A percentile compares a stretch with the other conserved stretches of the same genome.
Evolutionary conservation across 2,888 invertebrate genomes (phyloP).

Genomic region (Drosophila neotestacea): DNA sequence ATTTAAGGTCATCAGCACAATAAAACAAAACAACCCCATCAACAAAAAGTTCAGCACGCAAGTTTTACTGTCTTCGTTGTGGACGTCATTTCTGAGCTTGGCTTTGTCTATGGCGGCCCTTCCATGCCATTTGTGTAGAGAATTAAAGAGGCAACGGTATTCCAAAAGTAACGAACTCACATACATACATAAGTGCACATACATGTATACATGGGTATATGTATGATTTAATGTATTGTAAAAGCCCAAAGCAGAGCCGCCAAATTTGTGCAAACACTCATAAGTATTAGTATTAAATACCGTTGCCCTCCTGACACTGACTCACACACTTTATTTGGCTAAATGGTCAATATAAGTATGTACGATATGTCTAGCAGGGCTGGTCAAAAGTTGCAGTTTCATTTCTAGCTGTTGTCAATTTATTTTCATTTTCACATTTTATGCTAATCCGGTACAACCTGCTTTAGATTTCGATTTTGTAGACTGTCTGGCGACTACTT

Average conservation of each 20-base stretch:
- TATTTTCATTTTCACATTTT: constrained; percentile 19
- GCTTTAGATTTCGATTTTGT: constrained; percentile 32
- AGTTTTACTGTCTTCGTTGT: constrained; percentile 59
- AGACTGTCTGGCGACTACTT: constrained; percentile 64
- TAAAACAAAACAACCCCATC: constrained; percentile 70
- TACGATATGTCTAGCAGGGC: constrained; percentile 1
- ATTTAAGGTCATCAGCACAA: constrained; percentile 83
- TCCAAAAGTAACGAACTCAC: constrained; percentile 57
- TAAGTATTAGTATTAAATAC: constrained; percentile 38
- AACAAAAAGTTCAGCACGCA: constrained; percentile 60
- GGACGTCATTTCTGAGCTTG: constrained; percentile 37
- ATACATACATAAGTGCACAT: constrained; percentile 7
- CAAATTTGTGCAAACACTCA: constrained; percentile 21
- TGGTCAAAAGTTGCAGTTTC: constrained; percentile 25
- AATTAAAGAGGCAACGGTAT: constrained; percentile 69
- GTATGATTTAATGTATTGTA: constrained; percentile 10
- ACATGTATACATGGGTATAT: background rate
- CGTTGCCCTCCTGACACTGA: constrained; percentile 21
- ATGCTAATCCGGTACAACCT: constrained; percentile 39
- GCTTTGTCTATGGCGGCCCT: constrained; percentile 58
- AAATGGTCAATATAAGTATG: constrained; percentile 4
- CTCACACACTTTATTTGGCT: constrained; percentile 4
- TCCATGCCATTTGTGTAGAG: constrained; percentile 66
- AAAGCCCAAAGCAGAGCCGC: constrained; percentile 16
- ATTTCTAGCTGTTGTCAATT: constrained; percentile 29